Conservation (phyloP, 2,113 vertebrate genomes). For the Myodes glareolus region DNA sequence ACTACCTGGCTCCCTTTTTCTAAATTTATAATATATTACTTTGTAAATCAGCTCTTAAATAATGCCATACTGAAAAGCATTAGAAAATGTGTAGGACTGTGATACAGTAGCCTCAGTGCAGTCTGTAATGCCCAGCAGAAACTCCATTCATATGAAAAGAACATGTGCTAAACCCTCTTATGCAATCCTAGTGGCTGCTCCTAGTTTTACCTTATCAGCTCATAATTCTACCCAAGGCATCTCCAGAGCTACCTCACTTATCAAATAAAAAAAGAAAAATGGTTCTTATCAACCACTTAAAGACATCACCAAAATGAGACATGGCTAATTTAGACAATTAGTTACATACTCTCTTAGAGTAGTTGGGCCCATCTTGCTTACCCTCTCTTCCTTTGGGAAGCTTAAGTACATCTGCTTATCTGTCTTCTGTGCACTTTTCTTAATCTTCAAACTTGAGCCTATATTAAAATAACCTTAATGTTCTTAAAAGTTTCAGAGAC, state of each 20-base stretch:
- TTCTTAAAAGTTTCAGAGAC: neutral
- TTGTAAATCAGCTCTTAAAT: conserved; percentile 32
- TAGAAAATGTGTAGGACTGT: neutral
- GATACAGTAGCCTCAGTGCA: neutral
- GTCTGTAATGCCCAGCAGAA: neutral
- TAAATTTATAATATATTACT: conserved; percentile 19
- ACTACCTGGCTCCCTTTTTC: neutral
- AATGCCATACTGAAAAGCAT: neutral
- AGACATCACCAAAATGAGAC: neutral
- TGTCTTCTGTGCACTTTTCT: neutral
- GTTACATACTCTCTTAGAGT: neutral
- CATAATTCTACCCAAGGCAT: neutral
- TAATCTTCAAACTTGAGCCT: neutral
- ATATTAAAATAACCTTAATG: neutral
- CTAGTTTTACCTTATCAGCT: neutral
- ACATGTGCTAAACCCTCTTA: neutral
- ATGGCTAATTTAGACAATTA: neutral
- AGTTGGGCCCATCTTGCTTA: neutral
- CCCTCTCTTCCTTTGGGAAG: neutral
- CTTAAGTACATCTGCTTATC: neutral
- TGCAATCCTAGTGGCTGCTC: neutral
- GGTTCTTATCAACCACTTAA: neutral
- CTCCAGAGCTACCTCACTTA: neutral
- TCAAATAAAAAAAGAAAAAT: neutral
- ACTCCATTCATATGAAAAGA: neutral